phyloP scores from a whole-genome alignment of 2,113 vertebrate species.

The Spea bombifrons region DNA sequence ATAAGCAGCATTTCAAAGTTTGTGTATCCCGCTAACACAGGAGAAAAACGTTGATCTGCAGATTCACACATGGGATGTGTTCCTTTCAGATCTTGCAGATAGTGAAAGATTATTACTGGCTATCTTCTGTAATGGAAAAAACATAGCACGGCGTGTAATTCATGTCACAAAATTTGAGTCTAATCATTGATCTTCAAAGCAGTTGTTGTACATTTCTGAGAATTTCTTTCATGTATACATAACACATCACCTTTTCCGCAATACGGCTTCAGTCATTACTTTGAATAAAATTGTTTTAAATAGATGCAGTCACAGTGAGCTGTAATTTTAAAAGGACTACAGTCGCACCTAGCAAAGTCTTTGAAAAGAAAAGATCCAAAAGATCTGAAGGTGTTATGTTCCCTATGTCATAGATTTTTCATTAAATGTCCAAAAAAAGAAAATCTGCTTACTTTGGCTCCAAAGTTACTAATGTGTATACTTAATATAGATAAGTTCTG shows the following conservation, averaged over 20 bases:
- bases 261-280: slow-evolving; percentile 16
- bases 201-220: slow-evolving; percentile 33
- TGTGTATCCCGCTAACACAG: too few relatives aligned
- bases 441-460: too few relatives aligned
- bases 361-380: slow-evolving; percentile 3
- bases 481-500: too few relatives aligned
- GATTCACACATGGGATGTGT: slow-evolving; percentile 11
- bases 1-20: neutral
- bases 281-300: slow-evolving; percentile 35
- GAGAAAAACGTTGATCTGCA: slow-evolving; percentile 6
- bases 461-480: too few relatives aligned
- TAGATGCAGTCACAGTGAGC: slow-evolving; percentile 15
- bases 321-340: neutral
- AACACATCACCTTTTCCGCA: slow-evolving; percentile 12
- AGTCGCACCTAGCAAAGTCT: neutral
- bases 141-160: slow-evolving; percentile 25
- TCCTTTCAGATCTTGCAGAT: slow-evolving; percentile 5
- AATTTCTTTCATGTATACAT: slow-evolving; percentile 34
- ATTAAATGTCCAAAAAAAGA: neutral
- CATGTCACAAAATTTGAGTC: slow-evolving; percentile 33
- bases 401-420: neutral
- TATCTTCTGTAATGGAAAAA: slow-evolving; percentile 33
- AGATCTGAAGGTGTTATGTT: neutral
- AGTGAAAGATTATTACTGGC: slow-evolving; percentile 30
- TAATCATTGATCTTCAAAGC: slow-evolving; percentile 45